Percentiles rank a stretch among this genome's conserved stretches.
These are phyloP conservation scores for Phania funesta DNA, from an alignment of 2,888 invertebrate genomes.

Conservation along the genomic window DNA sequence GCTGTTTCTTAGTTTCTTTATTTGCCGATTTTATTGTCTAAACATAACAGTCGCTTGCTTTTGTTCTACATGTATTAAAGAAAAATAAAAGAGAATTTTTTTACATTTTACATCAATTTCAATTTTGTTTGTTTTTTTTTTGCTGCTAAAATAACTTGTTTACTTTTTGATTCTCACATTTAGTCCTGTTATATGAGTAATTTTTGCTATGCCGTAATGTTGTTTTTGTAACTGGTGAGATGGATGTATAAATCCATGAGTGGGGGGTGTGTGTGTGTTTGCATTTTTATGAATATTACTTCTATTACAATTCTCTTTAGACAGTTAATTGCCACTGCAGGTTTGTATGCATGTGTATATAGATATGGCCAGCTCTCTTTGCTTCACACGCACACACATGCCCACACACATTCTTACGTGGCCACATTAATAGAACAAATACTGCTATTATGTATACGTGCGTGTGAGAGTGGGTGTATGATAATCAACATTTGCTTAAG, in stretches of 20 bases:
- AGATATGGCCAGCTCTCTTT: neutral
- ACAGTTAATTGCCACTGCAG: slow-evolving; percentile 59
- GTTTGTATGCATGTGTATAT: neutral
- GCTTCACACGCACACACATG: neutral
- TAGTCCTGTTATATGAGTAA: slow-evolving; percentile 3
- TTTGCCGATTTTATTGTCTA: slow-evolving; percentile 36
- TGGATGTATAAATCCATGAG: neutral
- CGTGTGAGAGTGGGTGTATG: neutral
- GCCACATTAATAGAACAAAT: neutral
- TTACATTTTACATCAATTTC: slow-evolving; percentile 29
- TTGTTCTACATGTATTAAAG: neutral
- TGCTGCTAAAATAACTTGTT: neutral
- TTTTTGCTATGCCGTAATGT: slow-evolving; percentile 1
- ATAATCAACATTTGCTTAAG: neutral
- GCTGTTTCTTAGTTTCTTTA: neutral
- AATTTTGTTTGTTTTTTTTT: neutral
- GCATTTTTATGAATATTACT: slow-evolving; percentile 5
- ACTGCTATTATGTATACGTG: neutral
- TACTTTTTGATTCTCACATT: slow-evolving; percentile 1
- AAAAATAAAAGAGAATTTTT: slow-evolving; percentile 8
- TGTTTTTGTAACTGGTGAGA: slow-evolving; percentile 21
- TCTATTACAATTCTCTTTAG: slow-evolving; percentile 57
- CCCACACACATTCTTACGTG: neutral
- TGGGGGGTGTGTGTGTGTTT: neutral
- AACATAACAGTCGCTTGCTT: slow-evolving; percentile 27